Conservation (phyloP, 2,113 vertebrate species). For the Sapajus apella region DNA sequence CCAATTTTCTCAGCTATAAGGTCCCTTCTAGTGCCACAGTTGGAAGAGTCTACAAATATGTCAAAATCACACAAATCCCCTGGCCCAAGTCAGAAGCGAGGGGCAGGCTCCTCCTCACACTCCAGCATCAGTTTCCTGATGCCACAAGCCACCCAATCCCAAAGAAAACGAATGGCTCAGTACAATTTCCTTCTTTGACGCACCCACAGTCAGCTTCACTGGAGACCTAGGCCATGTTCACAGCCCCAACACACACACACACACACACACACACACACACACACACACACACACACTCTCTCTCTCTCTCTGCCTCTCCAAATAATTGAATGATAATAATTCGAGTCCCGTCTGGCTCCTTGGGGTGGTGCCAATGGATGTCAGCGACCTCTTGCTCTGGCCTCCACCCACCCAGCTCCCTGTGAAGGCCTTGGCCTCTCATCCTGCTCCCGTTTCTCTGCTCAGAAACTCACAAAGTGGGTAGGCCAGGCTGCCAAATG, state of each 20-base stretch:
- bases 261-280: too few species aligned
- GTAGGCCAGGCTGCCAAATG: background rate
- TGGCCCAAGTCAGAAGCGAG: background rate
- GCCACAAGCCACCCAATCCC: background rate
- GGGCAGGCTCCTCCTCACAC: background rate
- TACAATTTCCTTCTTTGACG: background rate
- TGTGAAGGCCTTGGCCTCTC: background rate
- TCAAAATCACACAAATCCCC: background rate
- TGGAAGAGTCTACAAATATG: background rate
- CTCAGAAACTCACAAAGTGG: background rate
- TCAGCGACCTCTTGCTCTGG: background rate
- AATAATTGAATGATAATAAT: background rate
- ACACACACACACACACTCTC: too few species aligned
- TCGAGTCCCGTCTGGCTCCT: background rate
- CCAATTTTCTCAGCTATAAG: background rate
- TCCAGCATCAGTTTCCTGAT: background rate
- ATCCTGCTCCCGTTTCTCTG: background rate
- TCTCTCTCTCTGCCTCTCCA: background rate
- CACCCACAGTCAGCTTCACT: background rate
- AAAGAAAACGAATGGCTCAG: background rate
- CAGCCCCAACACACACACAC: background rate
- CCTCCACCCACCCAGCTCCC: background rate
- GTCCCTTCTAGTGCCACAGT: background rate
- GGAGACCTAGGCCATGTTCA: background rate
- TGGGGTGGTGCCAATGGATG: background rate